Base-by-base conservation (phyloP, 2,797 vertebrate genomes). In the Paedocypris micromegethes region DNA sequence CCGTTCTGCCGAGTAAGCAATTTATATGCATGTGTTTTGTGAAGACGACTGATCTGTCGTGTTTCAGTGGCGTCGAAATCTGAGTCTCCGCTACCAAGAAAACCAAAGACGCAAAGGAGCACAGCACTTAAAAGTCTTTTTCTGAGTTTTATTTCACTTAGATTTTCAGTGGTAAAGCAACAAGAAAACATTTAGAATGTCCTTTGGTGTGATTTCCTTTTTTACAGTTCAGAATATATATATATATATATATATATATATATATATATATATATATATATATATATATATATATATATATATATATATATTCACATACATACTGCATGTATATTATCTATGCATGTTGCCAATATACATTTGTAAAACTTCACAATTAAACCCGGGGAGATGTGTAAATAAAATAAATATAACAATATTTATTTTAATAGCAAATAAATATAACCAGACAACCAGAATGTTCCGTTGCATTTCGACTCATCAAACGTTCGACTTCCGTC, bases 121-220 rank as follows among this genome's bases (percentile, higher is more conserved):
- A 66, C 78, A 66, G 60, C 72, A 3, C 64, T n/a, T 54, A 72
- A 66, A 4, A 66, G 48, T 66, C 84, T 88, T 92, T 93, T 91
- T 82, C 23, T 82, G 89, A 93, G 90, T 90, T 91, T 92, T 91
- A 91, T 95, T 23, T 95, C 91, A 94, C 90, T 93, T 92, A 92
- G 93, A 93, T 92, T 75, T 88, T 94, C 90, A 93, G 93, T 92
- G 92, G 93, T 93, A 97, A 96, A 96, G 94, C 94, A 93, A 96
- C 93, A 93, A 93, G 92, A 95, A 95, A 97, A 97, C 94, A 97
- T 92, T 93, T 92, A 95, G 90, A 91, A 94, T 94, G 92, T 98
- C 96, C 96, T 97, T 98, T 98, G 95, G 94, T 96, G 95, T 93
- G 92, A 92, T 94, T 94, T 86, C 52, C 23, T 66, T 90, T 58